Evolutionary conservation across 2,888 invertebrate species (phyloP).

Genomic region (Drosophila peninsularis): DNA sequence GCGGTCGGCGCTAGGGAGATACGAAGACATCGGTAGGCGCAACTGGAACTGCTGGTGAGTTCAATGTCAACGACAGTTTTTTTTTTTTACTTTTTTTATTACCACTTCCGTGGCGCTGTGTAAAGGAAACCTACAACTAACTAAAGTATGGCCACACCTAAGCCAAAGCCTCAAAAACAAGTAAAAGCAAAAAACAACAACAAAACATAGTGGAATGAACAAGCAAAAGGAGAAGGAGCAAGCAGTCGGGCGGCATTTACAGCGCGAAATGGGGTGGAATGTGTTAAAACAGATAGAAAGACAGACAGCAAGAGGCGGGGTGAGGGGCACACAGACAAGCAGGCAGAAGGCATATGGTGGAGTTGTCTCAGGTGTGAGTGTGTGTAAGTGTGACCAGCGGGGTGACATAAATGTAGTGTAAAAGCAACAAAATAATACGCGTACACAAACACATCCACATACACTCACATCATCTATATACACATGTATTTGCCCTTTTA

Average conservation of each 20-base stretch:
- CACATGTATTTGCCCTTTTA: constrained; percentile 56
- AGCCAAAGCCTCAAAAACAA: constrained; percentile 59
- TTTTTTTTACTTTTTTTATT: constrained; percentile 34
- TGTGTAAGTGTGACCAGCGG: constrained; percentile 50
- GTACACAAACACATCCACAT: constrained; percentile 13
- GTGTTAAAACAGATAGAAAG: constrained; percentile 64
- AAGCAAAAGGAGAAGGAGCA: constrained; percentile 40
- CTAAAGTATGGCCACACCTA: constrained; percentile 74
- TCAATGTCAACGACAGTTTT: constrained; percentile 67
- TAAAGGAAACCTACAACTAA: constrained; percentile 62
- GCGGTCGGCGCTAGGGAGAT: constrained; percentile 4
- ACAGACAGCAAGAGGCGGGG: constrained; percentile 26
- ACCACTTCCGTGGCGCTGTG: constrained; percentile 64
- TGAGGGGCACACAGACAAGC: constrained; percentile 27
- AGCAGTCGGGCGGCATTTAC: constrained; percentile 54
- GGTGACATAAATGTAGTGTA: constrained; percentile 67
- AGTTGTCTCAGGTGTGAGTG: constrained; percentile 70
- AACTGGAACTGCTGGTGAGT: constrained; percentile 57
- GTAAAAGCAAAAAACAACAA: constrained; percentile 55
- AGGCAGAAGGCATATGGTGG: constrained; percentile 63
- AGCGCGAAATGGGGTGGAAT: constrained; percentile 75
- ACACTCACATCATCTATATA: background rate
- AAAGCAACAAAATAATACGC: constrained; percentile 47
- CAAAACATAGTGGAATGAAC: constrained; percentile 36
- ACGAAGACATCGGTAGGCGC: constrained; percentile 19